Percentiles rank a stretch among this genome's conserved stretches.
Evolutionary conservation across 2,113 vertebrate species (phyloP).

Genomic region (Entomyzon cyanotis): DNA sequence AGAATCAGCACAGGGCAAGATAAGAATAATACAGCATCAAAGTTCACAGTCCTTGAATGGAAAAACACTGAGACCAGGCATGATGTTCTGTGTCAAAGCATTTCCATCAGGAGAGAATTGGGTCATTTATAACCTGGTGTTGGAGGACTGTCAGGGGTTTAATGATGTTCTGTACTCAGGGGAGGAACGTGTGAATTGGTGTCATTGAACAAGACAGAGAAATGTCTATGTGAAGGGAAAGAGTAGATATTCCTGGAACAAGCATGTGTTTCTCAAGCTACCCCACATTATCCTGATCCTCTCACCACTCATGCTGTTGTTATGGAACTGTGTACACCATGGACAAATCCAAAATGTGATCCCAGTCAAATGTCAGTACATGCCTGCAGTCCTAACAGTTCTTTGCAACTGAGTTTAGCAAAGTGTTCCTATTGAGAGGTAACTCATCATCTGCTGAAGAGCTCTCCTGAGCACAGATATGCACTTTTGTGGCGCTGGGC

Average conservation of each 20-base stretch:
- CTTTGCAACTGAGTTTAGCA: not conserved
- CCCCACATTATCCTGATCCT: not conserved
- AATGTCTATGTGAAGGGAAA: not conserved
- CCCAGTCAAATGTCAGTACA: not conserved
- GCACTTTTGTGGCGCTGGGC: not conserved
- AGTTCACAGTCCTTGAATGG: constrained; percentile 1
- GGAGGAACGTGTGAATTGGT: not conserved
- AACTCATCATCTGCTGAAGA: not conserved
- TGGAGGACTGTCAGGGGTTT: not conserved
- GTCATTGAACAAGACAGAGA: not conserved
- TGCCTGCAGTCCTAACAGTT: not conserved
- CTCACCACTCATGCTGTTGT: not conserved
- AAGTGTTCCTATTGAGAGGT: not conserved
- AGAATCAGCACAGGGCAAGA: not conserved
- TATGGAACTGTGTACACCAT: not conserved
- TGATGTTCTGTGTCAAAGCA: not conserved
- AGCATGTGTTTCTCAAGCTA: not conserved
- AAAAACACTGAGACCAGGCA: constrained; percentile 27
- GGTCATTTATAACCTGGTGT: not conserved
- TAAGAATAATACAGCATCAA: not conserved
- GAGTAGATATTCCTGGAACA: not conserved
- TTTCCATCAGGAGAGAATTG: not conserved
- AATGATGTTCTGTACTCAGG: not conserved
- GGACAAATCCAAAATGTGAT: not conserved
- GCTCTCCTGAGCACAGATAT: not conserved